Evolutionary conservation across 2,113 vertebrate species (phyloP), one percentile per base, ranked within the genome.

Genomic region (Engraulis encrasicolus): DNA sequence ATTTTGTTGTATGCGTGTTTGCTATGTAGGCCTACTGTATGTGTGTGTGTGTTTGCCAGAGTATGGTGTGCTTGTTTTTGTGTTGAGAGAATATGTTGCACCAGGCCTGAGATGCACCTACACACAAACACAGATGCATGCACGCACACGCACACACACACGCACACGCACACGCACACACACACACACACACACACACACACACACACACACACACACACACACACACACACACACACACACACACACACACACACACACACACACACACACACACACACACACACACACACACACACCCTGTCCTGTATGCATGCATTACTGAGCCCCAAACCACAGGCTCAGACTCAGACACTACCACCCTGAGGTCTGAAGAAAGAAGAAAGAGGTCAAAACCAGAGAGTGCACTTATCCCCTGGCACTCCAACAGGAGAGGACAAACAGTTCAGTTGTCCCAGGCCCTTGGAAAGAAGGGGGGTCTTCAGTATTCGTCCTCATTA

Each of bases 261-360:
- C 52, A 54, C 80, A 20, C 36, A 54, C 71, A 61, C 37, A 48
- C 52, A 36, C 50, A 14, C 45, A 20, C 45, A 40, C 58, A 77
- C 66, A 34, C 82, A 78, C 40, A 50, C 78, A 88, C 82, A 86
- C 90, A 83, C 89, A 86, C 86, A 81, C 83, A 87, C 31, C 61
- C 85, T 87, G 86, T 87, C 83, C 85, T 85, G 38, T 85, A 87
- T 87, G 85, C 86, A 87, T 87, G 85, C 86, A 91, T 91, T 91
- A 91, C 50, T 82, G 80, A 77, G n/a, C 83, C 79, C 9, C 38
- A 71, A 78, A 79, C 90, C 85, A 82, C 87, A 89, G 88, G 82
- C 37, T 78, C 77, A 80, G 3, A 9, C 58, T 88, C 83, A 90
- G 85, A 19, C 50, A 58, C 19, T n/a, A n/a, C 54, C 78, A 50